Evolutionary conservation across 2,888 invertebrate species (phyloP), one percentile per base, ranked within the genome.

Genomic region (Diarsia rubi): DNA sequence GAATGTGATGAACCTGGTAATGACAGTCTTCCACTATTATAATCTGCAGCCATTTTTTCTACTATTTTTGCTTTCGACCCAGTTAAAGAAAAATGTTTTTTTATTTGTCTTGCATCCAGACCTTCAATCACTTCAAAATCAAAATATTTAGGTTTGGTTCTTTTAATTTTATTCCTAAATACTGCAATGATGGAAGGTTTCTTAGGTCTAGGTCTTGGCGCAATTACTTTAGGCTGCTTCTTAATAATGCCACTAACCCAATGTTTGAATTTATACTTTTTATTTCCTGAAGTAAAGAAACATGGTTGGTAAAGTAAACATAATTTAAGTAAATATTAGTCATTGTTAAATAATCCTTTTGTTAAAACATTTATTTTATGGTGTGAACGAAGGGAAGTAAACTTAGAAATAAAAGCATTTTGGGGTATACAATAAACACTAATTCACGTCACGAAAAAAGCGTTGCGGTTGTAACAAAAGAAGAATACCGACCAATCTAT

Each of bases 1-100:
- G 83, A 86, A 24, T 84, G 78, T 49, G 88, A 86, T 69, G 88
- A 21, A 8, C 81, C 84, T 52, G 88, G 83, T 67, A 88, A 71
- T 11, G 89, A 86, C 5, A 91, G 63, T 57, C 80, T 84, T 31
- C 88, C 89, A 74, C 67, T 78, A 73, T 89, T 89, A 66, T 89
- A 90, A 71, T 91, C 90, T n/a, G 82, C 78, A 9, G 91, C 67
- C 80, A 92, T 88, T 44, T 79, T 82, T 68, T 90, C 84, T n/a
- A 93, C 86, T 70, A 89, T 27, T 69, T 82, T 84, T 6, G 78
- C 85, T 75, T 90, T 88, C n/a, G 89, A 86, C 27, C 86, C 74
- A 57, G 79, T 82, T 11, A 92, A 24, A 42, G 86, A 83, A 81
- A 83, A 89, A 37, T 82, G 84, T 31, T 84, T 89, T 74, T 81